phyloP scores from a whole-genome alignment of 2,113 vertebrate species.

The Carassius gibelio region DNA sequence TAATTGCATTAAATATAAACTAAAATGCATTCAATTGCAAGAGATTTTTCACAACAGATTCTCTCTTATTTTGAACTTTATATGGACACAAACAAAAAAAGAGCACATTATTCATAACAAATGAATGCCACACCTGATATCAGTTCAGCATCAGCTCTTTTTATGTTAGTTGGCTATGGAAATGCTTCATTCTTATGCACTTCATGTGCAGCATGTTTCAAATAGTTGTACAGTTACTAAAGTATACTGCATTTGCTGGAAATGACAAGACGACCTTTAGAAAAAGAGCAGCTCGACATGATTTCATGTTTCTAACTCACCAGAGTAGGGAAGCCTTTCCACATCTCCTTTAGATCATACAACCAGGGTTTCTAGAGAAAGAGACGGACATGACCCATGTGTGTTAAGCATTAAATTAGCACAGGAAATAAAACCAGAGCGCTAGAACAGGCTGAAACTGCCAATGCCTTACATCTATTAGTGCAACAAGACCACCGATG shows the following conservation, averaged over 20 bases:
- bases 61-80: too few relatives aligned
- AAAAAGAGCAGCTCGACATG: background rate
- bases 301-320: slow-evolving; percentile 69
- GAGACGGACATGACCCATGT: background rate
- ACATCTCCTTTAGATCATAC: slow-evolving; percentile 88
- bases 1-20: too few relatives aligned
- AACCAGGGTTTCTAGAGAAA: slow-evolving; percentile 91
- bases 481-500: slow-evolving; percentile 41
- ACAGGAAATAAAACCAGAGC: background rate
- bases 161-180: background rate
- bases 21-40: too few relatives aligned
- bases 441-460: background rate
- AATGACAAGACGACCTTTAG: background rate
- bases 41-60: too few relatives aligned
- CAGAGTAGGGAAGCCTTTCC: slow-evolving; percentile 91
- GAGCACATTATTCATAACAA: too few relatives aligned
- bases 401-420: background rate
- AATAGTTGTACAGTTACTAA: background rate
- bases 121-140: too few relatives aligned
- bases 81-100: too few relatives aligned
- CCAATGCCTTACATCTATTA: slow-evolving; percentile 45
- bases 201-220: background rate
- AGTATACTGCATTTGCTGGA: background rate
- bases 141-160: too few relatives aligned
- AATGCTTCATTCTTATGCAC: background rate